Evolutionary conservation across 2,797 vertebrate genomes (phyloP), one percentile per base, ranked within the genome.

Genomic region (Danio aesculapii): DNA sequence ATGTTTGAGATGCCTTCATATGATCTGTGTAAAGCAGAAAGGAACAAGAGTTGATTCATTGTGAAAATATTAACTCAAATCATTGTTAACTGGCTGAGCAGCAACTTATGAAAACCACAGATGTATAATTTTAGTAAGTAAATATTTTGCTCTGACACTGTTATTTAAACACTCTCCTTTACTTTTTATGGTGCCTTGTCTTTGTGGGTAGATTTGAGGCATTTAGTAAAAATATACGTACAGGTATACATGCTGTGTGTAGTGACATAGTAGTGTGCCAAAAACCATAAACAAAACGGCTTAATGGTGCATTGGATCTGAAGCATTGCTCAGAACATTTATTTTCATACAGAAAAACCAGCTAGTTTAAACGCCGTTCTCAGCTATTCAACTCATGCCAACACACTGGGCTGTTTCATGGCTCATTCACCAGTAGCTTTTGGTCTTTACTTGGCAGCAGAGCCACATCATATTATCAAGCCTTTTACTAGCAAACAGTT

Each of bases 381-480:
- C 19, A 6, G 43, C 43, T 59, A 16, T 68, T 66, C 52, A 44
- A 16, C 63, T n/a, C 46, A 17, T 67, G 62, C 50, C 75, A 58
- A 77, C 44, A 69, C 44, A 41, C 30, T 30, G 14, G 30, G 47
- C 69, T 75, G 43, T 44, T 79, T 71, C 39, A 72, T 69, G 55
- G 52, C 44, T 55, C 21, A 47, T 74, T 80, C 19, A 3, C 47
- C 17, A 58, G 49, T 39, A 46, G 52, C n/a, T 47, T 83, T n/a
- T 72, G 44, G 62, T 80, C 19, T 53, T 71, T 39, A 39, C 50
- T 21, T 30, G 19, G 64, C 55, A 57, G 46, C 17, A 67, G 61
- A 43, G 13, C 30, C 63, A 66, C 30, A 58, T 79, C 55, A 76
- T 59, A 84, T 76, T 59, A 78, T 84, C 52, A 79, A 58, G 47